Evolutionary conservation across 2,797 vertebrate genomes (phyloP).

Genomic region (Sternarchorhynchus goeldii): DNA sequence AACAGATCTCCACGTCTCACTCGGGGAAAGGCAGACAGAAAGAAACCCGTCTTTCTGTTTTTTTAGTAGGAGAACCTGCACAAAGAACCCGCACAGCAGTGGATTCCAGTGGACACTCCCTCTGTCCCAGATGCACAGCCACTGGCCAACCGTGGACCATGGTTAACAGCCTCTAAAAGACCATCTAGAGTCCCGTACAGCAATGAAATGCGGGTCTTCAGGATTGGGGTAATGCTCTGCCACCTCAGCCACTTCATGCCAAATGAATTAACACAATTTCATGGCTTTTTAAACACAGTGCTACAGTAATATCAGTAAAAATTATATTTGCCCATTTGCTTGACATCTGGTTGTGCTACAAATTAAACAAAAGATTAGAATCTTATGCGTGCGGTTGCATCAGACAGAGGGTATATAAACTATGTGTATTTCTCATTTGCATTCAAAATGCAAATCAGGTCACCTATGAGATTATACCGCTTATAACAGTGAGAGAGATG

Average conservation of each 20-base stretch:
- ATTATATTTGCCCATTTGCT: neutral
- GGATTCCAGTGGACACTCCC: neutral
- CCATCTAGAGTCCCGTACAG: neutral
- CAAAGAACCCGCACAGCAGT: neutral
- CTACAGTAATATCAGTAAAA: neutral
- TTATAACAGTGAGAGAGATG: neutral
- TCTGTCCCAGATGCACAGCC: neutral
- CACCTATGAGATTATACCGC: conserved; percentile 3
- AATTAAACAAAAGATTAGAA: neutral
- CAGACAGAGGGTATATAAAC: no score
- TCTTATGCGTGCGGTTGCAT: neutral
- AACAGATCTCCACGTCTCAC: no score
- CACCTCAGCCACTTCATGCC: neutral
- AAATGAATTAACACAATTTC: neutral
- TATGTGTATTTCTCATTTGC: neutral
- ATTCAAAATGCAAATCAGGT: neutral
- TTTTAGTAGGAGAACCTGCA: neutral
- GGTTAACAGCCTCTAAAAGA: conserved; percentile 15
- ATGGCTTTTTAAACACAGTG: no score
- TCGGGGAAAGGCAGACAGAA: neutral
- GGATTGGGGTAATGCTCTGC: neutral
- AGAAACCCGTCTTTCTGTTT: neutral
- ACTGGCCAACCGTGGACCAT: neutral
- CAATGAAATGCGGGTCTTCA: neutral
- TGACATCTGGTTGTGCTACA: neutral